Evolutionary conservation across 2,113 vertebrate species (phyloP), one percentile per base, ranked within the genome.

Genomic region (Seriola rivoliana): DNA sequence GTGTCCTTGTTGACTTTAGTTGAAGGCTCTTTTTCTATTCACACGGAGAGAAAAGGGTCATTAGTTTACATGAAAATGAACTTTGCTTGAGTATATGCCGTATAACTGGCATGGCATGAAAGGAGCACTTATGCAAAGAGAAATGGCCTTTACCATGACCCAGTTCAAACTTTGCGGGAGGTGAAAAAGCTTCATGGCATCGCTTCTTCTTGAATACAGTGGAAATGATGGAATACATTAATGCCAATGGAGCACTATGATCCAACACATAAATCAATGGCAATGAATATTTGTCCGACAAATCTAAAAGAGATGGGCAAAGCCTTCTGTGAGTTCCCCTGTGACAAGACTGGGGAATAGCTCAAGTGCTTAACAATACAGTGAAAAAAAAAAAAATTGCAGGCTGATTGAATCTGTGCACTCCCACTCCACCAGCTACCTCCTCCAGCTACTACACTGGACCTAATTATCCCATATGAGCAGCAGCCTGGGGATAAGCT

Each of bases 221-320:
- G 75, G 80, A 92, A 92, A 89, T 67, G 84, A 80, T 81, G 77
- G 90, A 93, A 94, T 94, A 92, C 82, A 91, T 94, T 90, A 93
- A 90, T 63, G 83, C 71, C 86, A 88, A 65, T 85, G 69, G 82
- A 91, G 83, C 60, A 75, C 82, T 87, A 60, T 92, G 92, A 94
- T 93, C 92, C 81, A 80, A 89, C 90, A 91, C 87, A 84, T 83
- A 90, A 94, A 94, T 94, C 89, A 88, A 88, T 91, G 83, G 71
- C 79, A 87, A 92, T 90, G 75, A 91, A 93, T 89, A 89, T 91
- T 58, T 85, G 80, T 79, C 75, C 38, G 62, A 91, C 82, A 88
- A 91, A 93, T 85, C 76, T 52, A 77, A 67, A 89, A 71, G 80
- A 86, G 85, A 85, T 82, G 78, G 76, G 68, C 80, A 70, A 74